Evolutionary conservation across 1,140 invertebrate species (phyloP).

Genomic region (Neuroterus valhalla): DNA sequence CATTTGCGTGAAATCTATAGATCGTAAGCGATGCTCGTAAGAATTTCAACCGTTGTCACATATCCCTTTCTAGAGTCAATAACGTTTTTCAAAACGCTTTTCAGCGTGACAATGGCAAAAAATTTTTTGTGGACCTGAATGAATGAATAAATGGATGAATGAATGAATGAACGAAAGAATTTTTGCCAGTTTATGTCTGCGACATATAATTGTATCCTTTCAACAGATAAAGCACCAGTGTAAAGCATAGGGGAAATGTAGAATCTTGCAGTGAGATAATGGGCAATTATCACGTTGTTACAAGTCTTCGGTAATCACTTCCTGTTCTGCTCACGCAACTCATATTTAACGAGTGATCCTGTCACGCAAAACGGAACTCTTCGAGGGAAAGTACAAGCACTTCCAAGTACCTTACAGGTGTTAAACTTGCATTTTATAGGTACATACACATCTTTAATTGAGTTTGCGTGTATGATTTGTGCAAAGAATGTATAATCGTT

Average conservation of each 20-base stretch:
- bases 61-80: too few relatives aligned
- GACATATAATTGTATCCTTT: neutral
- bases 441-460: slow-evolving; percentile 11
- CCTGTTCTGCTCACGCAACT: slow-evolving; percentile 5
- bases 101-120: too few relatives aligned
- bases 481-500: neutral
- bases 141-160: too few relatives aligned
- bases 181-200: neutral
- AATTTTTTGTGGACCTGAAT: too few relatives aligned
- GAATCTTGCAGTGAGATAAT: too few relatives aligned
- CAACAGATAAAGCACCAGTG: too few relatives aligned
- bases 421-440: slow-evolving; percentile 4
- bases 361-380: slow-evolving; percentile 39
- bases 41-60: too few relatives aligned
- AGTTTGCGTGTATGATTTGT: neutral
- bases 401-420: neutral
- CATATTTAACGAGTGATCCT: slow-evolving; percentile 12
- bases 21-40: too few relatives aligned
- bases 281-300: slow-evolving; percentile 7
- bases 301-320: neutral
- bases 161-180: too few relatives aligned
- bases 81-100: too few relatives aligned
- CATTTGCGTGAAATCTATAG: too few relatives aligned
- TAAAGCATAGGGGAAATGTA: too few relatives aligned
- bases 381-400: slow-evolving; percentile 49